Conservation (phyloP, 2,113 vertebrate species). For the Acrocephalus kingi region DNA sequence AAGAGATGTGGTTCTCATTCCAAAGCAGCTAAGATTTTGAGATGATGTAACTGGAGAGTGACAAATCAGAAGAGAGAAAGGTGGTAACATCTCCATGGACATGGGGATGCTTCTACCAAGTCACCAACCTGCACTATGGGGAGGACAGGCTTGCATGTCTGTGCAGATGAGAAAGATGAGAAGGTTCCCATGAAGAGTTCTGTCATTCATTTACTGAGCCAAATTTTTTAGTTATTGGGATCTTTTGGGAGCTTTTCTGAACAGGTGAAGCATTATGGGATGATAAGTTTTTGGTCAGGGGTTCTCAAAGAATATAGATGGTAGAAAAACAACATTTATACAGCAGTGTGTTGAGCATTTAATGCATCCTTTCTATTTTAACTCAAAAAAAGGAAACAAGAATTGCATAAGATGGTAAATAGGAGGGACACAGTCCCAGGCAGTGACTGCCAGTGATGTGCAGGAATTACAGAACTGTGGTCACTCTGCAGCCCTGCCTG, state of each 20-base stretch:
- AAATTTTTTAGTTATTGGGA: background rate
- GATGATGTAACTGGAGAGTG: background rate
- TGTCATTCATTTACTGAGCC: background rate
- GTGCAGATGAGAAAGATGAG: background rate
- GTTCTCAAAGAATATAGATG: background rate
- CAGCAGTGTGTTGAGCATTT: accelerated
- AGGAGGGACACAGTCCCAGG: background rate
- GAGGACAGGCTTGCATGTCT: background rate
- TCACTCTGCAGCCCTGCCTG: background rate
- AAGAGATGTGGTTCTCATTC: background rate
- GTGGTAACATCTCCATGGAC: background rate
- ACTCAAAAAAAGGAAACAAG: background rate
- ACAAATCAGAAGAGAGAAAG: background rate
- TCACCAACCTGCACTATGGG: accelerated
- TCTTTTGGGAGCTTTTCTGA: background rate
- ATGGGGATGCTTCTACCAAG: accelerated
- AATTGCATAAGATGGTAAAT: background rate
- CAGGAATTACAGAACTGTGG: background rate
- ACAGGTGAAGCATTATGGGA: background rate
- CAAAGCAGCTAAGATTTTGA: background rate
- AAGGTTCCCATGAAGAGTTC: background rate
- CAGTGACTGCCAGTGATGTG: background rate
- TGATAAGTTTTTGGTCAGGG: background rate
- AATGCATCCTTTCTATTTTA: background rate
- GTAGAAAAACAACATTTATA: background rate